phyloP scores from a whole-genome alignment of 2,797 vertebrate genomes.

The Sternotherus odoratus region DNA sequence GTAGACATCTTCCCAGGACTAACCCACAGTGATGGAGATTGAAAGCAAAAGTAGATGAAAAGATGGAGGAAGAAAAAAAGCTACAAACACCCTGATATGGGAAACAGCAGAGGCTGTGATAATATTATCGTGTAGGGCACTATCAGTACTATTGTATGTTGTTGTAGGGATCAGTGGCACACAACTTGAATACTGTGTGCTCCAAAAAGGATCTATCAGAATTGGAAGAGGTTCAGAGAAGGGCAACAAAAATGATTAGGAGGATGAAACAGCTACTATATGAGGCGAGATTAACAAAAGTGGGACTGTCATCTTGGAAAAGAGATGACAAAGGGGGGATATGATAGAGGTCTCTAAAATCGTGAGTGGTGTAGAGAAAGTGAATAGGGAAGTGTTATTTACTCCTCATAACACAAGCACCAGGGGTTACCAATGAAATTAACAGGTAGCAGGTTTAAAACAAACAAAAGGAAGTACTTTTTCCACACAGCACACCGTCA shows the following conservation, averaged over 20 bases:
- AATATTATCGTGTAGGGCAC: not conserved
- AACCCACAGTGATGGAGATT: not conserved
- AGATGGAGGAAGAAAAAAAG: not conserved
- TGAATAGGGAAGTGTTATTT: not conserved
- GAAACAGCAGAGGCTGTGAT: not conserved
- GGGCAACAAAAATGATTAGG: not conserved
- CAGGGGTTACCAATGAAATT: not conserved
- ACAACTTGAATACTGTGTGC: not conserved
- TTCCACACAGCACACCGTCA: not conserved
- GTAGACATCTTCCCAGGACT: not conserved
- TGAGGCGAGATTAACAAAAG: not conserved
- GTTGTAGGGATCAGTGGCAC: not conserved
- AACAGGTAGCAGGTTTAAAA: not conserved
- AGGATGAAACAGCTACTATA: not conserved
- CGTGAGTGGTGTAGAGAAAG: not conserved
- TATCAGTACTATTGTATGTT: not conserved
- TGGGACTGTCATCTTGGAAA: not conserved
- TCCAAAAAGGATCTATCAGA: not conserved
- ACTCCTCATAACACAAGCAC: not conserved
- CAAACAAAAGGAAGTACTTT: not conserved
- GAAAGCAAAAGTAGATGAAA: not conserved
- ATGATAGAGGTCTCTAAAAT: not conserved
- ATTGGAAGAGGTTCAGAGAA: not conserved
- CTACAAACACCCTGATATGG: not conserved
- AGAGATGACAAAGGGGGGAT: not conserved